Percentiles rank a stretch among this genome's conserved stretches.
These are phyloP conservation scores for Mesorhabditis belari DNA, from an alignment of 2,888 invertebrate genomes.

Conservation along the genomic window DNA sequence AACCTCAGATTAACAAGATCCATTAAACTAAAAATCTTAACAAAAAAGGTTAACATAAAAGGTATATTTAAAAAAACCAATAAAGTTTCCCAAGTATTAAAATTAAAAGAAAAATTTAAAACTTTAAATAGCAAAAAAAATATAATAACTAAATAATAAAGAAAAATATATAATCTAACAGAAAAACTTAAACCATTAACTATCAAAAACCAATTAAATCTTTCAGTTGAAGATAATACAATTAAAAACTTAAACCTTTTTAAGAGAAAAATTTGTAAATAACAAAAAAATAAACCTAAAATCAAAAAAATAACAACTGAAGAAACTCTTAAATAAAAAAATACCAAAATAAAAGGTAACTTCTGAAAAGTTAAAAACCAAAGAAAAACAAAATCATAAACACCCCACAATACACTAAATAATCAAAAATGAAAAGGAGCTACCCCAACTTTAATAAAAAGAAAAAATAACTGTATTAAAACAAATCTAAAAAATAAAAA, in stretches of 20 bases:
- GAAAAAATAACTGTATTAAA: conserved; percentile 26
- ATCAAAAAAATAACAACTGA: conserved; percentile 17
- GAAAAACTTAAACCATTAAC: conserved; percentile 23
- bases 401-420: conserved; percentile 24
- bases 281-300: conserved; percentile 27
- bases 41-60: conserved; percentile 30
- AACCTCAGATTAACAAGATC: conserved; percentile 25
- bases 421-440: conserved; percentile 30
- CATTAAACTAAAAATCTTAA: conserved; percentile 27
- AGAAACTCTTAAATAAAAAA: conserved; percentile 22
- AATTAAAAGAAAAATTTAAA: conserved; percentile 12
- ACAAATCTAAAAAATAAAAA: conserved; percentile 19
- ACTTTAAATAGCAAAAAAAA: conserved; percentile 24
- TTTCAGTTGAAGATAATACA: conserved; percentile 29
- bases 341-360: conserved; percentile 65
- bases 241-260: conserved; percentile 28
- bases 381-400: conserved; percentile 21
- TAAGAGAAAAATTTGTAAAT: conserved; percentile 27
- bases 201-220: conserved; percentile 53
- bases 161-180: conserved; percentile 23
- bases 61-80: conserved; percentile 30
- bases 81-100: conserved; percentile 22
- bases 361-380: conserved; percentile 38
- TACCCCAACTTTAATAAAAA: conserved; percentile 27
- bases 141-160: conserved; percentile 31